Evolutionary conservation across 2,797 vertebrate species (phyloP), one percentile per base, ranked within the genome.

Genomic region (Aldrovandia affinis): DNA sequence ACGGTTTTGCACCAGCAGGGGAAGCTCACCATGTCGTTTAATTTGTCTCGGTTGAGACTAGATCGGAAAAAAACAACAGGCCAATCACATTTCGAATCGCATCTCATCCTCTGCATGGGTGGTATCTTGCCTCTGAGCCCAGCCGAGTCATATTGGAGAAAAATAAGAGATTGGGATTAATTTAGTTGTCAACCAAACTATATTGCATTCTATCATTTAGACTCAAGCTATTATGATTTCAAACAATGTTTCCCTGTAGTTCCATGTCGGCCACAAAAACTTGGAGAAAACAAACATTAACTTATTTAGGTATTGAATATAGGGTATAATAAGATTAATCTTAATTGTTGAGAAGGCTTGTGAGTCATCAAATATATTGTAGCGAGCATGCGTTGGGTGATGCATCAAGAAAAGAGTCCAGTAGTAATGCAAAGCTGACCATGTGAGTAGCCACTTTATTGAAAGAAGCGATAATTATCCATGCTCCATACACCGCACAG

Each of bases 1-100:
- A 7, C 0, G 6, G 0, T 0, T 28, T 57, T 0, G 0, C 0
- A n/a, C 87, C 93, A 89, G 86, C 83, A 91, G 93, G 65, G 63
- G 88, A 0, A 86, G 84, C 85, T 86, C 73, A 47, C 22, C 22
- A 22, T 33, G 47, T 47, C 22, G 9, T 12, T 14, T 65, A 25
- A 9, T 5, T 63, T 22, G 18, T 50, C 47, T 50, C 47, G 6
- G 1, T 50, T 6, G 6, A 0, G 47, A 6, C 47, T 12, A 0
- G 47, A 5, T 12, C 6, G 6, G 12, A 0, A 50, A 50, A 50
- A 50, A 50, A 50, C 12, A 50, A 6, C 12, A 6, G 6, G 6
- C 12, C 0, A 50, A 50, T 50, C 47, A 5, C 6, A 50, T 12
- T 12, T 50, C 6, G 6, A 50, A 50, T 50, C 12, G 47, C 12